Evolutionary conservation across 2,888 invertebrate genomes (phyloP), one percentile per base, ranked within the genome.

Genomic region (Tricholauxania praeusta): DNA sequence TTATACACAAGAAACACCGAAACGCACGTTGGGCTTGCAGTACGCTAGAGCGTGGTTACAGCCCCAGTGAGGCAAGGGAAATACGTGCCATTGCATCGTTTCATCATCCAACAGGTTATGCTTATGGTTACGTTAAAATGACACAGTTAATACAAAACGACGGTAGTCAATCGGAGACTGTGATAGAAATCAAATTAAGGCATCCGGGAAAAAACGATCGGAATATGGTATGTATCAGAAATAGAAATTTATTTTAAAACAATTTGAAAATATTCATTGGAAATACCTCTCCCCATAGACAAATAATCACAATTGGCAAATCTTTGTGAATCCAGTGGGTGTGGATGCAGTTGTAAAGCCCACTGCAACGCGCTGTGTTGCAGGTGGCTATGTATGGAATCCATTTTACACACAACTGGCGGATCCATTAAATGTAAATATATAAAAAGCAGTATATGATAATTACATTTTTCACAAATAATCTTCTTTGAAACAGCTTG

Each of bases 381-480:
- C 97, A 2, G 96, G 94, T 32, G 97, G 97, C 10, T 96, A 96
- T 83, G 90, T 93, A 14, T 96, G 96, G 96, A 96, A 96, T 89
- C 96, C 96, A 0, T 94, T 91, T 88, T 96, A 93, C 82, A 96
- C 96, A 1, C 96, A 96, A 87, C 89, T 96, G 1, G 96, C 96
- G 0, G 95, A 96, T 88, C 96, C 96, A 0, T 89, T 95, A 55
- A 96, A 96, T 86, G 96, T 96, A 87, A 90, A 89, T 77, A 1
- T 2, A 8, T 3, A n/a, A 12, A 7, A 12, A 53, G 10, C 12
- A 28, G 12, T 49, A 15, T 47, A 8, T 48, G n/a, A 12, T 57
- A 3, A 22, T 12, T 15, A 57, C 12, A 49, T 63, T 19, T 14
- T 48, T 28, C 22, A 73, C 6, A 73, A 47, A 59, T 73, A 48